A percentile compares a stretch with the other conserved stretches of the same genome.
Conservation (phyloP, 1,140 invertebrate species). For the Lucilia sericata region DNA sequence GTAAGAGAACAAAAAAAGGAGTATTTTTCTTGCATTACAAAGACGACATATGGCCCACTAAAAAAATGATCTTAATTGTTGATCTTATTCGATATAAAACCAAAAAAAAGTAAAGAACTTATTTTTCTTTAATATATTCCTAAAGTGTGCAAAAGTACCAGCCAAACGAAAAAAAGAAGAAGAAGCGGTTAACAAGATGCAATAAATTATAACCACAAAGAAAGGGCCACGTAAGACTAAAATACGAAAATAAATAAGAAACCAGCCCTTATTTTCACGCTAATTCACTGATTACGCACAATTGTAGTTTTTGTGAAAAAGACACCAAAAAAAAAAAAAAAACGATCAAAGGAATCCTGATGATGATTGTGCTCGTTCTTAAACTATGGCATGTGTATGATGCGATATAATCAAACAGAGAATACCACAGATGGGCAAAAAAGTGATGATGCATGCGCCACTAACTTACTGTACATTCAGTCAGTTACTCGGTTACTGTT, state of each 20-base stretch:
- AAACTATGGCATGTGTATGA: constrained; percentile 33
- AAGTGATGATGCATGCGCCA: constrained; percentile 22
- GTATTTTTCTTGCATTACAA: background rate
- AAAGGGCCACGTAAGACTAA: background rate
- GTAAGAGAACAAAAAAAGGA: background rate
- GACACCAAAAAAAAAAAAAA: background rate
- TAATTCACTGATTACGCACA: constrained; percentile 37
- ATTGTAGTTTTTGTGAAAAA: constrained; percentile 22
- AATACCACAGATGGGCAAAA: constrained; percentile 5
- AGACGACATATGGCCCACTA: constrained; percentile 21
- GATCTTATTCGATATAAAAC: background rate
- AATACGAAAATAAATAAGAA: background rate
- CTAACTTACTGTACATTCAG: background rate
- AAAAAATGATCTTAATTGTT: constrained; percentile 30
- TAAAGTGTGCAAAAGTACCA: constrained; percentile 20
- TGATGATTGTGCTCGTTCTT: background rate
- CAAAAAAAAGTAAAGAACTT: background rate
- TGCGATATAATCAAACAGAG: constrained; percentile 34
- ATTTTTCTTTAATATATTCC: background rate
- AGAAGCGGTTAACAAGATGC: constrained; percentile 14
- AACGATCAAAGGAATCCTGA: background rate
- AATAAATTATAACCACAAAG: constrained; percentile 33
- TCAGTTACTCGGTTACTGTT: background rate
- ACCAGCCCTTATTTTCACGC: constrained; percentile 36
- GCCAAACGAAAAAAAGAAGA: background rate